Base-by-base conservation (phyloP, 2,888 invertebrate genomes). In the Melanchra persicariae region DNA sequence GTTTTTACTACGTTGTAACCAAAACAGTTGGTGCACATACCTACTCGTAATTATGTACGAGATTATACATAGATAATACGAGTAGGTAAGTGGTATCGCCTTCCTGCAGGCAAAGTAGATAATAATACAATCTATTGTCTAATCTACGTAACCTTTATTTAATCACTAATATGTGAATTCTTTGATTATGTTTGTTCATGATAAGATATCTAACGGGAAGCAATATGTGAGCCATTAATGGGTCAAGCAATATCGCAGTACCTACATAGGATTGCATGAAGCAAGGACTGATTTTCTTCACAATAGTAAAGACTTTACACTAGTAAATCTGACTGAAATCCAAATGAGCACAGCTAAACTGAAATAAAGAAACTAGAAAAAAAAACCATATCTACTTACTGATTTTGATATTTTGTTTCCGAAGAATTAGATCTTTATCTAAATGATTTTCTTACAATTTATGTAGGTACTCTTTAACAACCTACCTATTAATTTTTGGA, bases 91-190 rank as follows among this genome's bases (percentile, higher is more conserved):
- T 24, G 22, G 64, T 47, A 45, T 34, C 34, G 34, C 15, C 47
- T 47, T 63, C 15, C 47, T 47, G 47, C 51, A 26, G 15, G 30
- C 22, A 22, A 15, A 7, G 9, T 22, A 51, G 19, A 30, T 12
- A 17, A 24, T 43, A 6, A 5, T 8, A 8, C 6, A 34, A n/a
- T n/a, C n/a, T 17, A 24, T 45, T 26, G 54, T 54, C 7, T 54
- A n/a, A 68, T 68, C 52, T n/a, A 54, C 2, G 45, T 45, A 34
- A 34, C 68, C 54, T 70, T 69, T 55, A 17, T 22, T 17, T 52
- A 45, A 37, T 55, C 9, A 70, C 19, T n/a, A 12, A 10, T 52
- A 37, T 19, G 9, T 24, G 24, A 37, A 66, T 17, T 51, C 5
- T n/a, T 59, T 43, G 12, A 30, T 37, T 37, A 24, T 22, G 17